Evolutionary conservation across 1,140 invertebrate species (phyloP).

Genomic region (Drosophila pseudoobscura): DNA sequence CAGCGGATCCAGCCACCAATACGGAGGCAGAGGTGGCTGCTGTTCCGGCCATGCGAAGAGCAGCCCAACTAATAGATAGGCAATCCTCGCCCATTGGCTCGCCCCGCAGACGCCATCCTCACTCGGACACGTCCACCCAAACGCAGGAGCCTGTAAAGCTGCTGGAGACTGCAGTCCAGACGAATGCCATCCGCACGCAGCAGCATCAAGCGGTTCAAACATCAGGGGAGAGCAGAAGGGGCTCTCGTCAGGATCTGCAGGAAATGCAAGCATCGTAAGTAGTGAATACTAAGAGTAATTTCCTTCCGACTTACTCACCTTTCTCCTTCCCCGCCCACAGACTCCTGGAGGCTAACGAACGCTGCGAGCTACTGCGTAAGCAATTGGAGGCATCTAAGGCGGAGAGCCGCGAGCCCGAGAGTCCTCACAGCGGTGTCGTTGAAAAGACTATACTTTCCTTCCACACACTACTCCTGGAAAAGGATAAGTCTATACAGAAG

Average conservation of each 20-base stretch:
- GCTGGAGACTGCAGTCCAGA: constrained; percentile 59
- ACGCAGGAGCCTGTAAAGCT: constrained; percentile 34
- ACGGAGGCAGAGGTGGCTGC: constrained; percentile 36
- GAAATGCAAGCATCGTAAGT: constrained; percentile 48
- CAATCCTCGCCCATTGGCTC: constrained; percentile 73
- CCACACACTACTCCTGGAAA: constrained; percentile 74
- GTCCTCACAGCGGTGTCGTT: constrained; percentile 60
- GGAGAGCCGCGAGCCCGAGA: constrained; percentile 48
- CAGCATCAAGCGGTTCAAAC: constrained; percentile 65
- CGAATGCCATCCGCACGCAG: constrained; percentile 23
- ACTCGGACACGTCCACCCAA: constrained; percentile 47
- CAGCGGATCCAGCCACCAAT: constrained; percentile 17
- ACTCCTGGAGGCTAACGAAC: constrained; percentile 47
- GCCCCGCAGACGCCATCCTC: constrained; percentile 24
- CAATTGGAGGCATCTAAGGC: constrained; percentile 34
- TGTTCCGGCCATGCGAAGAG: constrained; percentile 62
- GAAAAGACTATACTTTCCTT: constrained; percentile 81
- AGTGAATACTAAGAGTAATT: neutral
- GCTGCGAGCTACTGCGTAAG: constrained; percentile 49
- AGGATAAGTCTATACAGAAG: constrained; percentile 78
- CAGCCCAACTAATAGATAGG: constrained; percentile 60
- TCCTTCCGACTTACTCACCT: neutral
- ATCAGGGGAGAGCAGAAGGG: constrained; percentile 3
- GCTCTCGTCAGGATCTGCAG: constrained; percentile 25
- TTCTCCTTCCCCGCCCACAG: constrained; percentile 11